phyloP scores from a whole-genome alignment of 2,113 vertebrate species.

The Cyphomyrus discorhynchus region DNA sequence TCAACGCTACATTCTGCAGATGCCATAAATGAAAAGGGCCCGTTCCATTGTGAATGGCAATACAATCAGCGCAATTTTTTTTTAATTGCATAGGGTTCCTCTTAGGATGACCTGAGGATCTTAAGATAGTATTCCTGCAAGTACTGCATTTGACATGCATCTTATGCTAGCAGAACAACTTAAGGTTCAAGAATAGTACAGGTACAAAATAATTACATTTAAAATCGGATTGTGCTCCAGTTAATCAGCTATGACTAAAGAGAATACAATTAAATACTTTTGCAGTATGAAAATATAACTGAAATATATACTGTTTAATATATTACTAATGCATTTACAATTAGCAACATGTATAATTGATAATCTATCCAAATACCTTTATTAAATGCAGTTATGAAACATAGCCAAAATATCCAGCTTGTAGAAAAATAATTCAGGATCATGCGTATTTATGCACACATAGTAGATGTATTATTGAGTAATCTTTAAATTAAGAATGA shows the following conservation, averaged over 20 bases:
- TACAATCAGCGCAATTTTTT: background rate
- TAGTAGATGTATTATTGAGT: background rate
- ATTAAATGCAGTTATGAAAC: background rate
- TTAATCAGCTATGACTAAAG: background rate
- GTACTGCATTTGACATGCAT: background rate
- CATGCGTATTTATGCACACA: background rate
- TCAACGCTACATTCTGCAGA: background rate
- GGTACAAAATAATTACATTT: background rate
- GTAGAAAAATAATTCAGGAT: background rate
- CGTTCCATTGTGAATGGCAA: background rate
- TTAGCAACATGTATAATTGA: background rate
- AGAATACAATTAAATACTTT: background rate
- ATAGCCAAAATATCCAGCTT: background rate
- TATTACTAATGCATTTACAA: background rate
- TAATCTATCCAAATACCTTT: background rate
- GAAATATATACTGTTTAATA: background rate
- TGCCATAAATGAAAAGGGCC: too few species aligned
- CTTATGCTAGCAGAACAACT: background rate
- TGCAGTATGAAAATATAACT: background rate
- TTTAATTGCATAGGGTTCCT: background rate
- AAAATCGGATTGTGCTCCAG: background rate
- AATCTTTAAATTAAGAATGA: background rate
- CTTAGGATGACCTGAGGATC: background rate
- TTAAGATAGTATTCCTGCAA: background rate
- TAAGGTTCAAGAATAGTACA: background rate